These are phyloP conservation scores for Scaptodrosophila latifasciaeformis DNA, from an alignment of 2,888 invertebrate genomes.

Conservation along the genomic window DNA sequence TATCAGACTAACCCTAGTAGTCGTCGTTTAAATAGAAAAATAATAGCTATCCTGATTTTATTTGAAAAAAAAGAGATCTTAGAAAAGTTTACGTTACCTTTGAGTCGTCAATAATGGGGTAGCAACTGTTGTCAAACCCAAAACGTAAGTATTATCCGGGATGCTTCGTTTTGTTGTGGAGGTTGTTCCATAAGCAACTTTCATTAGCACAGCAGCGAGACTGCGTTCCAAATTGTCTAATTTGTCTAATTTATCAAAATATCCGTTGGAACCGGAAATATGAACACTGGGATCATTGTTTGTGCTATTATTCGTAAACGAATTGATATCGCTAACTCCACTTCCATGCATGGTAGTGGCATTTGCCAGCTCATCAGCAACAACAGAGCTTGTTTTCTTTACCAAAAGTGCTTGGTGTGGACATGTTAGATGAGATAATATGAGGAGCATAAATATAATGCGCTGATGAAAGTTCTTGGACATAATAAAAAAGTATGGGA, in stretches of 20 bases:
- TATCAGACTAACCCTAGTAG: too few relatives aligned
- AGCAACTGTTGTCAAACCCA: conserved; percentile 80
- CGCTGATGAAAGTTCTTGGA: background rate
- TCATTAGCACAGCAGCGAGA: conserved; percentile 81
- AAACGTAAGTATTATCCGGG: conserved; percentile 79
- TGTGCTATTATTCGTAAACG: conserved; percentile 33
- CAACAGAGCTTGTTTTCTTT: conserved; percentile 36
- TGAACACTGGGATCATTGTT: conserved; percentile 46
- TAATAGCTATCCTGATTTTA: background rate
- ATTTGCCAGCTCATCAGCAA: conserved; percentile 19
- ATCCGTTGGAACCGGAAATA: conserved; percentile 58
- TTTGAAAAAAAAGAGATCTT: background rate
- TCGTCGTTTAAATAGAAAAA: too few relatives aligned
- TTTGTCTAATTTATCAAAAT: conserved; percentile 79
- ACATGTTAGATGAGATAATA: conserved; percentile 32
- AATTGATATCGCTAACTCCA: conserved; percentile 15
- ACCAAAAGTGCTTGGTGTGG: conserved; percentile 42
- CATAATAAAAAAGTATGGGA: background rate
- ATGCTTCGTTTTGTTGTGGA: conserved; percentile 82
- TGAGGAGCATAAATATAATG: conserved; percentile 19
- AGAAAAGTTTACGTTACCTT: conserved; percentile 66
- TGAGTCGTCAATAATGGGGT: conserved; percentile 79
- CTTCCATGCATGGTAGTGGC: conserved; percentile 13
- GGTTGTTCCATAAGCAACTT: conserved; percentile 81
- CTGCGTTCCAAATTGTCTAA: conserved; percentile 79